Evolutionary conservation across 2,113 vertebrate species (phyloP).

Genomic region (Hippopotamus amphibius): DNA sequence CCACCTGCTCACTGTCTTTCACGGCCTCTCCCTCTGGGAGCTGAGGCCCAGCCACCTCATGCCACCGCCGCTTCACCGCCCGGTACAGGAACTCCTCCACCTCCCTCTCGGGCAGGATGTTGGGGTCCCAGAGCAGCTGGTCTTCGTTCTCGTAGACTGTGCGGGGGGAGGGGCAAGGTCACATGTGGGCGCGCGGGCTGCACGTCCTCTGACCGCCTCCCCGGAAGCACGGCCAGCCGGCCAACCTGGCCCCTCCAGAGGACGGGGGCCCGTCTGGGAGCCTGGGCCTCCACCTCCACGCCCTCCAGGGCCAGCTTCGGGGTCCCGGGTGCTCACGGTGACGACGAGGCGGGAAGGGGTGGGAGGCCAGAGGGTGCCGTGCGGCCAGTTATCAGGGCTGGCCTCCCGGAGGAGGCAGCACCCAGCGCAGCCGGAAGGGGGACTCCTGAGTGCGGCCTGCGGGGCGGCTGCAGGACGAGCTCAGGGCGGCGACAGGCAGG

Average conservation of each 20-base stretch:
- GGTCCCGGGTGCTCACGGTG: background rate
- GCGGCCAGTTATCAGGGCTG: background rate
- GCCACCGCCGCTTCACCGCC: slow-evolving; percentile 87
- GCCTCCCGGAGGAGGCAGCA: background rate
- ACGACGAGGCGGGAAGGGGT: fast-evolving
- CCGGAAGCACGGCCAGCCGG: background rate
- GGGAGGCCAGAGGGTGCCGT: background rate
- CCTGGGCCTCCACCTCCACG: background rate
- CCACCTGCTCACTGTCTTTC: slow-evolving; percentile 95
- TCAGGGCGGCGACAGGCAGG: background rate
- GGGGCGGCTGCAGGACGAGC: background rate
- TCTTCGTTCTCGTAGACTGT: slow-evolving; percentile 93
- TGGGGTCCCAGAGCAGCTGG: slow-evolving; percentile 96
- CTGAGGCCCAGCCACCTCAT: slow-evolving; percentile 82
- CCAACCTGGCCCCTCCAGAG: background rate
- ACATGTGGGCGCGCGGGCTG: fast-evolving
- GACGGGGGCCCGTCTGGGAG: background rate
- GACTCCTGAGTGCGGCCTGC: background rate
- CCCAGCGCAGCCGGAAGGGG: too few species aligned
- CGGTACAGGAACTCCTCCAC: slow-evolving; percentile 94
- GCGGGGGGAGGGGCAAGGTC: background rate
- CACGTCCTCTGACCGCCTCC: background rate
- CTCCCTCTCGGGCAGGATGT: slow-evolving; percentile 89
- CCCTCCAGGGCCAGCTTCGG: background rate
- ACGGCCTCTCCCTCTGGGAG: slow-evolving; percentile 86